Evolutionary conservation across 2,888 invertebrate species (phyloP).

Genomic region (Invenusta paracnida): DNA sequence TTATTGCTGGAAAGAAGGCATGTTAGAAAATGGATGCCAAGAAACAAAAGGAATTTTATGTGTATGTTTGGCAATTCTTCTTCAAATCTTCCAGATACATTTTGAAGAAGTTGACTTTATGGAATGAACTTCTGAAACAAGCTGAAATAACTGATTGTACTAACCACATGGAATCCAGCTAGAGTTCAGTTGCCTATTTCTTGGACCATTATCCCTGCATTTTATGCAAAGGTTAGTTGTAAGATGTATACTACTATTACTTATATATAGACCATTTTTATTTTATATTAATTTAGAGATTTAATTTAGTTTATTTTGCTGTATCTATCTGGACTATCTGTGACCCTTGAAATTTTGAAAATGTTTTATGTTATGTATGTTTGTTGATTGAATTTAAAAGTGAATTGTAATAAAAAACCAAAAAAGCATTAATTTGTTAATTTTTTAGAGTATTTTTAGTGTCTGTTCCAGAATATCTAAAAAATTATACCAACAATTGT

Average conservation of each 20-base stretch:
- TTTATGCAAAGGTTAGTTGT: slow-evolving; percentile 1
- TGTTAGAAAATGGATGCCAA: not conserved
- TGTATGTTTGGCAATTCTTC: slow-evolving; percentile 36
- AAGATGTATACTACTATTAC: not conserved
- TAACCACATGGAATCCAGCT: not conserved
- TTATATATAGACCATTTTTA: not conserved
- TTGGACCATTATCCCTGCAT: slow-evolving; percentile 16
- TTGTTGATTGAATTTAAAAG: no score
- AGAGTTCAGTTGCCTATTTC: not conserved
- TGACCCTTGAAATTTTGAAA: no score
- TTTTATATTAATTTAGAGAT: not conserved
- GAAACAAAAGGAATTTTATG: slow-evolving; percentile 37
- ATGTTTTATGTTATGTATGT: no score
- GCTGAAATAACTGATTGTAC: slow-evolving; percentile 28
- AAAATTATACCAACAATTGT: no score
- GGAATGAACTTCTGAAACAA: slow-evolving; percentile 37
- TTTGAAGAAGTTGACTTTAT: slow-evolving; percentile 37
- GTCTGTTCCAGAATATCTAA: no score
- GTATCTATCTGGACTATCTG: no score
- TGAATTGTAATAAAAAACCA: no score
- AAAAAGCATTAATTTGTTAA: no score
- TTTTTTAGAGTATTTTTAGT: no score
- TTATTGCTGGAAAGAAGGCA: slow-evolving; percentile 11
- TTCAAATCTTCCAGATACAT: slow-evolving; percentile 34
- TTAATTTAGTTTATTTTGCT: no score